Conservation (phyloP, 2,797 vertebrate species). For the Sebastes steindachneri region DNA sequence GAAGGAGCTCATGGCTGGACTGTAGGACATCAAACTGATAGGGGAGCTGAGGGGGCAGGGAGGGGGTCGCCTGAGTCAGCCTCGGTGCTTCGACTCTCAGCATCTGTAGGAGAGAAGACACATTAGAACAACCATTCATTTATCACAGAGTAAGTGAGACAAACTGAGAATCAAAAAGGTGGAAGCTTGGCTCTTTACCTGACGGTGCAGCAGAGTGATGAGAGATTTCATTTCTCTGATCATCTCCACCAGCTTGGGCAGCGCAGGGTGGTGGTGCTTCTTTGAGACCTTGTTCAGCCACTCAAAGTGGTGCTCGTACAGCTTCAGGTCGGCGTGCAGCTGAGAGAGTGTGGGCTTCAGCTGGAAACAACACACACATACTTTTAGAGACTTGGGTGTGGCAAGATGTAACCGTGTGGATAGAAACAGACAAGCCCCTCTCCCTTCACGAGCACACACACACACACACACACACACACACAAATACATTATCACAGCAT, state of each 20-base stretch:
- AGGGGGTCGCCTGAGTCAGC: constrained; percentile 69
- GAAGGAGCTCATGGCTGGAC: constrained; percentile 85
- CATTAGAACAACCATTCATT: not conserved
- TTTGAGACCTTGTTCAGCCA: constrained; percentile 84
- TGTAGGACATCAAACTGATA: constrained; percentile 84
- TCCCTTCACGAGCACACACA: constrained; percentile 1
- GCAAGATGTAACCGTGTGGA: constrained; percentile 49
- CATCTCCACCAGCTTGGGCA: constrained; percentile 82
- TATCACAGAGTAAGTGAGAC: not conserved
- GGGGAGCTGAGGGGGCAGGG: constrained; percentile 79
- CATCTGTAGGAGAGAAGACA: constrained; percentile 71
- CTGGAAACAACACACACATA: constrained; percentile 64
- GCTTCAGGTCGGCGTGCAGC: constrained; percentile 84
- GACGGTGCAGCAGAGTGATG: constrained; percentile 78
- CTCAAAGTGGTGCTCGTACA: constrained; percentile 86
- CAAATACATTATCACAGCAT: constrained; percentile 56
- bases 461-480: constrained; percentile 6
- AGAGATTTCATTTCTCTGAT: constrained; percentile 82
- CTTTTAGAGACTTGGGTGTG: constrained; percentile 58
- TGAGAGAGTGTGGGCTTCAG: constrained; percentile 84
- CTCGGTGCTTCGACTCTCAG: constrained; percentile 76
- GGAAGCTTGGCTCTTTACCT: constrained; percentile 70
- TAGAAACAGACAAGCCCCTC: constrained; percentile 36
- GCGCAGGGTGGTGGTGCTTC: constrained; percentile 80
- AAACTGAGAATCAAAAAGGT: not conserved